phyloP scores from a whole-genome alignment of 1,140 invertebrate genomes.

The Brachionus plicatilis region DNA sequence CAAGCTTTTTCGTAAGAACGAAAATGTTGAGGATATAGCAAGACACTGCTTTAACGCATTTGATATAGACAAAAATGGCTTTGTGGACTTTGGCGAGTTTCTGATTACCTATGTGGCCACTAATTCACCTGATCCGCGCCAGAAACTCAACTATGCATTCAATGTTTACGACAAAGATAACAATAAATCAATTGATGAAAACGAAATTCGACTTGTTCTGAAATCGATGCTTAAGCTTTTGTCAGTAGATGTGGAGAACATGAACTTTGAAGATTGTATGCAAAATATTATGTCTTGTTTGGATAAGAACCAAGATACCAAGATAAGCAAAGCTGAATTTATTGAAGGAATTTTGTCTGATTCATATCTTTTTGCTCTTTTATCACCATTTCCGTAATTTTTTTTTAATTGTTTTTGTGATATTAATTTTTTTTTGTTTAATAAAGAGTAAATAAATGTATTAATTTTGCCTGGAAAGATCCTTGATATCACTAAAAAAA shows the following conservation, averaged over 20 bases:
- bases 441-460: background rate
- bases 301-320: constrained; percentile 26
- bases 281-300: constrained; percentile 13
- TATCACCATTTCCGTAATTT: constrained; percentile 32
- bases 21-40: constrained; percentile 19
- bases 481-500: background rate
- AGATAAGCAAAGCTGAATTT: constrained; percentile 35
- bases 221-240: constrained; percentile 34
- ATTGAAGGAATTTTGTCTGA: constrained; percentile 38
- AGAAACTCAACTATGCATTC: constrained; percentile 36
- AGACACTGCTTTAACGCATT: constrained; percentile 23
- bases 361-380: constrained; percentile 20
- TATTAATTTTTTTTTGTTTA: background rate
- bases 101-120: constrained; percentile 19
- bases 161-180: constrained; percentile 39
- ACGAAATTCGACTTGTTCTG: constrained; percentile 18
- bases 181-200: constrained; percentile 26
- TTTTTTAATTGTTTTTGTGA: background rate
- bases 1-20: constrained; percentile 24
- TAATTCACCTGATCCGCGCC: background rate
- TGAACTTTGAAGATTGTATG: constrained; percentile 25
- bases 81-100: constrained; percentile 40
- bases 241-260: background rate
- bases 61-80: constrained; percentile 38
- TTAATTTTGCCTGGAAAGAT: background rate